Base-by-base conservation (phyloP, 2,797 vertebrate genomes). In the Alfaro cultratus region DNA sequence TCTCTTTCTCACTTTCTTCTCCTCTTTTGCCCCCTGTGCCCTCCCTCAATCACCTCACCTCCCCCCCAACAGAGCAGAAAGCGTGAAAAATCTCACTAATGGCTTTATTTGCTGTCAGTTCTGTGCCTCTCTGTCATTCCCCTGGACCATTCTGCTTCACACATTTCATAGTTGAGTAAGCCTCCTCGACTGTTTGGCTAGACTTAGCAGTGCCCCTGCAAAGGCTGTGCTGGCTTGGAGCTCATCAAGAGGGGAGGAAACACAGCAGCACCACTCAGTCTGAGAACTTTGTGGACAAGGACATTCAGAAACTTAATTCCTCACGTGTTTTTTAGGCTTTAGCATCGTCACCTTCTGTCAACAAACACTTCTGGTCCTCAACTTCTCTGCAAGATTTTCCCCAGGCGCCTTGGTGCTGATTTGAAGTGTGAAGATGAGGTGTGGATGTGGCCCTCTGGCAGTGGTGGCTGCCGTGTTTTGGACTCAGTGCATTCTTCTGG, bases 91-190 rank as follows among this genome's bases (percentile, higher is more conserved):
- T 93, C 91, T 96, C 95, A 95, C 94, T 96, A 94, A 96, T 96
- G 96, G 96, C 93, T 95, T 92, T 95, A 95, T 96, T 95, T 95
- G 95, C 94, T 96, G 95, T 96, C 96, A 96, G 95, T 95, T 95
- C 95, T 70, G 89, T 85, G 89, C 93, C 73, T 90, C 95, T 95
- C 94, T 96, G 95, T 95, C 94, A 94, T 92, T 95, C 94, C 94
- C 91, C 81, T 90, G 95, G 96, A 95, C 91, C 87, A 77, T 94
- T 96, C 91, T 93, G 92, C 93, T 96, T 95, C 94, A 95, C 86
- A 87, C 90, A 93, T 96, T 96, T 96, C 95, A 95, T 95, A 96
- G 96, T 89, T 93, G 95, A 97, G 96, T 95, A 96, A 96, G 79
- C 91, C 93, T 93, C 81, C 86, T 89, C 23, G 84, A 89, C 90